A percentile compares a stretch with the other conserved stretches of the same genome.
phyloP scores from a whole-genome alignment of 2,113 vertebrate species.

The Caranx ignobilis region DNA sequence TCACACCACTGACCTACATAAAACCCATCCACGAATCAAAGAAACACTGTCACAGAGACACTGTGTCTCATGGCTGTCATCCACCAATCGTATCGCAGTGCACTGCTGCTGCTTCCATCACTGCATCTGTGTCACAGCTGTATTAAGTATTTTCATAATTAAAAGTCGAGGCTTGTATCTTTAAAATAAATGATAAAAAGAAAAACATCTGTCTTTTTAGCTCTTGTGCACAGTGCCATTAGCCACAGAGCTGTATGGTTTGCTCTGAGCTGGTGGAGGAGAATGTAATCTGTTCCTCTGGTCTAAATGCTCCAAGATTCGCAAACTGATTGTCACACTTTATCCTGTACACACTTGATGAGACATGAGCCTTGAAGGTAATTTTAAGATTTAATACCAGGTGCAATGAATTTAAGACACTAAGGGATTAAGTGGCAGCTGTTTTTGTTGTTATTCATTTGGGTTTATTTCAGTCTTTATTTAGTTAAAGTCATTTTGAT shows the following conservation, averaged over 20 bases:
- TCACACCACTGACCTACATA: constrained; percentile 64
- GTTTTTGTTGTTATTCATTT: background rate
- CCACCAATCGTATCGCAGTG: background rate
- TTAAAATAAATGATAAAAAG: background rate
- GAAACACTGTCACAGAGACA: constrained; percentile 10
- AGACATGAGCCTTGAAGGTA: background rate
- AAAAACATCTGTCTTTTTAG: too few relatives aligned
- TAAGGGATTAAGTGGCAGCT: background rate
- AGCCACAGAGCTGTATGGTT: background rate
- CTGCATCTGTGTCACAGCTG: background rate
- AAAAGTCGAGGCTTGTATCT: background rate
- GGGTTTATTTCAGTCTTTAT: background rate
- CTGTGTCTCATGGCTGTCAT: background rate
- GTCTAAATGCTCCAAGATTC: background rate
- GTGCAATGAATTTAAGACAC: too few relatives aligned
- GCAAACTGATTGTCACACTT: background rate
- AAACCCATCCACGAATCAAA: constrained; percentile 38
- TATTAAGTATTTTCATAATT: background rate
- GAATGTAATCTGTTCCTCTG: background rate
- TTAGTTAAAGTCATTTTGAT: background rate
- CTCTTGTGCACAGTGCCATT: background rate
- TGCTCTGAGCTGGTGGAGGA: background rate
- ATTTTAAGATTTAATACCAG: too few relatives aligned
- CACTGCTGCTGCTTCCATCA: background rate
- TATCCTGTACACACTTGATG: too few relatives aligned